Evolutionary conservation across 2,113 vertebrate species (phyloP).

Genomic region (Macrotis lagotis): DNA sequence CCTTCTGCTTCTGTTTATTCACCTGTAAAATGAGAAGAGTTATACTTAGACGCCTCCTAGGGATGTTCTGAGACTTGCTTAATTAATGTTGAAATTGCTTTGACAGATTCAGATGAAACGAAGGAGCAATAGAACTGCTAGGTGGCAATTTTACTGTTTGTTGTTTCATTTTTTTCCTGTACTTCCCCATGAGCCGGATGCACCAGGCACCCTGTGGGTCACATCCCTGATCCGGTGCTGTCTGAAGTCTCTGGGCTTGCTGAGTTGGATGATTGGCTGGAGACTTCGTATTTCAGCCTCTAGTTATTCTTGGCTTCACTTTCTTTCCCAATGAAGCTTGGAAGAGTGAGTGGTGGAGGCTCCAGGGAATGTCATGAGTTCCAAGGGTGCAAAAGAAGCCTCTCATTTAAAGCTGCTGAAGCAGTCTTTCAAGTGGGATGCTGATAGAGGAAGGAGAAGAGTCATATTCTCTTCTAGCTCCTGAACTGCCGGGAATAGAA

Average conservation of each 20-base stretch:
- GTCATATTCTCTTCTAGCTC: neutral
- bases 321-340: neutral
- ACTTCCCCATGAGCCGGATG: neutral
- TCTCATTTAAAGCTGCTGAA: neutral
- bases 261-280: neutral
- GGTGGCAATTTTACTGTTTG: neutral
- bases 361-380: neutral
- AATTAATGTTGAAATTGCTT: constrained; percentile 11
- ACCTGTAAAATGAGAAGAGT: neutral
- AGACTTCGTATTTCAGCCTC: neutral
- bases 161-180: neutral
- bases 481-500: neutral
- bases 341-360: neutral
- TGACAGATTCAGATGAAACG: neutral
- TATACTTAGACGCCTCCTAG: constrained; percentile 8
- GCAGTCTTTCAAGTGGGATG: neutral
- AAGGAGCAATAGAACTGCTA: neutral
- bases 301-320: neutral
- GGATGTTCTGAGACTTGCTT: constrained; percentile 3
- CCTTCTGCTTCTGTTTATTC: neutral
- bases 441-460: neutral
- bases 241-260: neutral
- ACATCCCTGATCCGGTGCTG: neutral
- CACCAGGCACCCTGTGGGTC: neutral
- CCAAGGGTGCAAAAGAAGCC: neutral